Base-by-base conservation (phyloP, 2,888 invertebrate genomes). In the Cerastis rubricosa region DNA sequence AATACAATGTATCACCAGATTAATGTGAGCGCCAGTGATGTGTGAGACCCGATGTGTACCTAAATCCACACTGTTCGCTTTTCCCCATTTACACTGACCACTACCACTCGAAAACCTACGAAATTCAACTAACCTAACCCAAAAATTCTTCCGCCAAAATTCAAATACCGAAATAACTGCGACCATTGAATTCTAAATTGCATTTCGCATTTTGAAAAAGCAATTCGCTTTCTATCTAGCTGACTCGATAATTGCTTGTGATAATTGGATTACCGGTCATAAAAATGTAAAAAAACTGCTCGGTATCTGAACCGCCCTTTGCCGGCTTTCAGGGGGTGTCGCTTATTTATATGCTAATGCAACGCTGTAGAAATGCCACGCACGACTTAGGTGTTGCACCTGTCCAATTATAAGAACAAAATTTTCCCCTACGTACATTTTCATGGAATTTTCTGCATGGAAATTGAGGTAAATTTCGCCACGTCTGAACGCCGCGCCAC, bases 261-360 rank as follows among this genome's bases (percentile, higher is more conserved):
- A 95, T 96, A 96, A 96, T 96, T 96, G 95, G 94, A 93, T 95
- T 95, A 94, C 89, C 90, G 93, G 91, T 93, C 92, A 94, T 95
- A 95, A 95, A 96, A 95, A 94, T 94, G 93, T 94, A 91, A 94
- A 94, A n/a, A 94, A 91, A 91, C 88, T 91, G 86, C 83, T 87
- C 90, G 90, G 90, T 83, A 86, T 87, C 84, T 85, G 84, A 90
- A 85, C 84, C 92, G 90, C 93, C 95, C 93, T 94, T 94, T 92
- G 90, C 89, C 85, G 90, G 87, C 73, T 93, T 94, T 92, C 91
- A 92, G 91, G 91, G 94, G 93, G 90, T 89, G 91, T 87, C 87
- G 93, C 94, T 95, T 96, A 96, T 96, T 96, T 96, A 96, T 95
- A 96, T 96, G 96, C 94, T 94, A 96, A 96, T 96, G 91, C 89